phyloP scores from a whole-genome alignment of 2,113 vertebrate species.

The Coryphaenoides rupestris region DNA sequence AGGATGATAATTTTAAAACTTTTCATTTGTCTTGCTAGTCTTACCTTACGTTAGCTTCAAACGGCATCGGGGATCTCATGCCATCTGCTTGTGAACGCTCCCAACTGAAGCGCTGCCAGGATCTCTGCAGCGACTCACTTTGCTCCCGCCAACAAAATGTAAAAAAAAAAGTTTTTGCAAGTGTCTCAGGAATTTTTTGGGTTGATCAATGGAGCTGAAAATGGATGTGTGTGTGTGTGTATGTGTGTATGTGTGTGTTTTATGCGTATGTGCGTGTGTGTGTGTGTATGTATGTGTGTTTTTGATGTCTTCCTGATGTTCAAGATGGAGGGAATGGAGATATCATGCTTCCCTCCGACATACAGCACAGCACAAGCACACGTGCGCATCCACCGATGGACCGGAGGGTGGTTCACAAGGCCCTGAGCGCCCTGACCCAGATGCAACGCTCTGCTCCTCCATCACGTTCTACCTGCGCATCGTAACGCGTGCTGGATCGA shows the following conservation, averaged over 20 bases:
- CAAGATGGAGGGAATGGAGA: constrained; percentile 34
- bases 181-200: background rate
- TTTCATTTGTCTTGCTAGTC: background rate
- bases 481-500: background rate
- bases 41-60: constrained; percentile 3
- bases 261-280: background rate
- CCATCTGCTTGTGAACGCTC: background rate
- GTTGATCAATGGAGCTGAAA: background rate
- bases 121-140: background rate
- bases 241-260: background rate
- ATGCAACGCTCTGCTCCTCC: constrained; percentile 22
- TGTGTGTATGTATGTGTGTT: background rate
- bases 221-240: background rate
- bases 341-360: constrained; percentile 28
- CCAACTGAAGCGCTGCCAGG: constrained; percentile 9
- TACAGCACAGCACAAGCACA: background rate
- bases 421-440: constrained; percentile 48
- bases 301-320: background rate
- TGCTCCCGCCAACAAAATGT: background rate
- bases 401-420: constrained; percentile 23
- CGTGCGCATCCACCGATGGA: constrained; percentile 4
- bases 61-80: background rate
- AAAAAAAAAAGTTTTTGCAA: constrained; percentile 1
- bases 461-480: constrained; percentile 1
- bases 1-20: background rate